Evolutionary conservation across 2,888 invertebrate genomes (phyloP).

Genomic region (Drosophila macrospina): DNA sequence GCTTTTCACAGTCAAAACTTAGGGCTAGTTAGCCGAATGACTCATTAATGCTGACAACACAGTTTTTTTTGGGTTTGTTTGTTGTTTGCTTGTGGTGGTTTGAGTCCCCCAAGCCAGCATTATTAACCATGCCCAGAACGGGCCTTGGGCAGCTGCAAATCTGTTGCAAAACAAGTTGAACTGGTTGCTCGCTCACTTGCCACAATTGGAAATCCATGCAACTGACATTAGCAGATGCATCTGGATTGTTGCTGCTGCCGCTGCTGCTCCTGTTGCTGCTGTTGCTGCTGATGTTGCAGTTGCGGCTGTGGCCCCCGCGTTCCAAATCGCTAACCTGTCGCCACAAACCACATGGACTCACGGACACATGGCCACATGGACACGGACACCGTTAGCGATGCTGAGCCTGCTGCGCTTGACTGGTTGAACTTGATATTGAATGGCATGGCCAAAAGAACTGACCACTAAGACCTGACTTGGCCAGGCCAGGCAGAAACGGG

Average conservation of each 20-base stretch:
- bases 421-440: conserved; percentile 84
- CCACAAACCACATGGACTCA: neutral
- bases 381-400: conserved; percentile 67
- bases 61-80: conserved; percentile 6
- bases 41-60: conserved; percentile 59
- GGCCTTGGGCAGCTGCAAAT: conserved; percentile 66
- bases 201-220: conserved; percentile 68
- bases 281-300: conserved; percentile 10
- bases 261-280: conserved; percentile 7
- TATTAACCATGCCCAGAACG: conserved; percentile 33
- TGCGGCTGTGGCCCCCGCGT: conserved; percentile 45
- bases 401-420: conserved; percentile 58
- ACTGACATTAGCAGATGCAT: conserved; percentile 51
- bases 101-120: conserved; percentile 11
- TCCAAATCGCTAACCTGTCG: conserved; percentile 60
- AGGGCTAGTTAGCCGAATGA: conserved; percentile 56
- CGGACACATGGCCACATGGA: conserved; percentile 13
- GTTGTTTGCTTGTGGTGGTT: conserved; percentile 2
- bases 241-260: conserved; percentile 23
- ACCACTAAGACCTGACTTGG: conserved; percentile 36
- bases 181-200: conserved; percentile 72
- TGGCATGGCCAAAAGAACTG: conserved; percentile 55
- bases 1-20: conserved; percentile 25
- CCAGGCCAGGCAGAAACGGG: conserved; percentile 41
- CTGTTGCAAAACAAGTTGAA: conserved; percentile 70